A percentile compares a stretch with the other conserved stretches of the same genome.
Conservation (phyloP, 2,797 vertebrate species). For the Paramormyrops hopkinsi region DNA sequence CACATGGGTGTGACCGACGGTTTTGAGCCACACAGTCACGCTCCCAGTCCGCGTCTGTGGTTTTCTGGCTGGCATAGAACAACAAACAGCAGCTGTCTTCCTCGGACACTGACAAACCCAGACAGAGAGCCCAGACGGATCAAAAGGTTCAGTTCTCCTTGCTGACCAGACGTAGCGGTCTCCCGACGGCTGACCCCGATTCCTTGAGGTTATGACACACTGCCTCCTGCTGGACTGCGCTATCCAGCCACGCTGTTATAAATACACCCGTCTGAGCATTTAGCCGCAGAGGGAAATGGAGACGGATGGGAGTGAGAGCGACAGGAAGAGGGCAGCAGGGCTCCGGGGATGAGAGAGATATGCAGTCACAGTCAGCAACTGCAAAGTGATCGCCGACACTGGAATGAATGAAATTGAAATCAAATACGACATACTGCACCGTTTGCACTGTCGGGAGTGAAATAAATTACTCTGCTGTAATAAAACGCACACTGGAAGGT, state of each 20-base stretch:
- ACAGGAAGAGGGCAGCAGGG: background rate
- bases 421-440: background rate
- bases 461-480: slow-evolving; percentile 61
- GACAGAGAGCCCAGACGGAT: background rate
- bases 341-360: background rate
- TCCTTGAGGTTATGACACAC: background rate
- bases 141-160: background rate
- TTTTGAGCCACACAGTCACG: background rate
- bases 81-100: background rate
- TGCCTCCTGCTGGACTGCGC: background rate
- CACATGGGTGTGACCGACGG: background rate
- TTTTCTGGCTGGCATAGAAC: background rate
- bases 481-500: slow-evolving; percentile 62
- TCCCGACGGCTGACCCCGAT: background rate
- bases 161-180: background rate
- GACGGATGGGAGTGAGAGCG: background rate
- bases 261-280: background rate
- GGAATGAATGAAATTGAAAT: background rate
- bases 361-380: background rate
- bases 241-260: background rate
- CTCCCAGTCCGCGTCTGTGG: background rate
- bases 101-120: background rate
- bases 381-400: background rate
- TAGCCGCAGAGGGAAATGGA: background rate
- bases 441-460: background rate